A percentile compares a stretch with the other conserved stretches of the same genome.
Conservation (phyloP, 2,888 invertebrate genomes). For the Brachyptera putata region DNA sequence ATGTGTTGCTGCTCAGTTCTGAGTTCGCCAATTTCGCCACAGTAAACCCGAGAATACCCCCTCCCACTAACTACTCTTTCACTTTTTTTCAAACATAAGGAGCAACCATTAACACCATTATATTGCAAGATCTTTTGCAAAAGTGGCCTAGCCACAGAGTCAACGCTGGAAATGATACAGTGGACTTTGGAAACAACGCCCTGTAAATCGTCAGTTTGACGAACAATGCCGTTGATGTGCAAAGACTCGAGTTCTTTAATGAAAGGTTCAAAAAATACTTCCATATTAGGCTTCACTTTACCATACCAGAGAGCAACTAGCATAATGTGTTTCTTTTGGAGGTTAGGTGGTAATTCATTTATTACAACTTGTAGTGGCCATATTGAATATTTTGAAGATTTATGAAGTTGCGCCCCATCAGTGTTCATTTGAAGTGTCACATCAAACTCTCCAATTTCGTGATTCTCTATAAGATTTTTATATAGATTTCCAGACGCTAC, state of each 20-base stretch:
- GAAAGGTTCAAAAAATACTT: no score
- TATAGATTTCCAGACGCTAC: background rate
- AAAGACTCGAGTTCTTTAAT: no score
- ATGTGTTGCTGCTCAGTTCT: background rate
- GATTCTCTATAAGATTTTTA: background rate
- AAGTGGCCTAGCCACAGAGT: background rate
- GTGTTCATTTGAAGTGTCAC: background rate
- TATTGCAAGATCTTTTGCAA: background rate
- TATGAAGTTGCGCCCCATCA: background rate
- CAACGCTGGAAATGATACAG: background rate
- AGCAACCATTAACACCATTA: background rate
- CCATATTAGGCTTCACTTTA: no score
- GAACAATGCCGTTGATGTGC: no score
- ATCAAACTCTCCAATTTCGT: background rate
- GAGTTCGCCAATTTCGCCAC: background rate
- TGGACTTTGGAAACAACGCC: no score
- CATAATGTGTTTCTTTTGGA: background rate
- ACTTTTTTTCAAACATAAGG: background rate
- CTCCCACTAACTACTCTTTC: background rate
- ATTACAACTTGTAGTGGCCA: background rate
- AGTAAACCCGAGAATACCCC: background rate
- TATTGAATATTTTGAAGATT: background rate
- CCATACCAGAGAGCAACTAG: background rate
- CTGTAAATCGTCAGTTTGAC: no score
- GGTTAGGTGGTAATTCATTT: background rate